A percentile compares a stretch with the other conserved stretches of the same genome.
Conservation (phyloP, 2,888 invertebrate species). For the Scrobipalpa costella region DNA sequence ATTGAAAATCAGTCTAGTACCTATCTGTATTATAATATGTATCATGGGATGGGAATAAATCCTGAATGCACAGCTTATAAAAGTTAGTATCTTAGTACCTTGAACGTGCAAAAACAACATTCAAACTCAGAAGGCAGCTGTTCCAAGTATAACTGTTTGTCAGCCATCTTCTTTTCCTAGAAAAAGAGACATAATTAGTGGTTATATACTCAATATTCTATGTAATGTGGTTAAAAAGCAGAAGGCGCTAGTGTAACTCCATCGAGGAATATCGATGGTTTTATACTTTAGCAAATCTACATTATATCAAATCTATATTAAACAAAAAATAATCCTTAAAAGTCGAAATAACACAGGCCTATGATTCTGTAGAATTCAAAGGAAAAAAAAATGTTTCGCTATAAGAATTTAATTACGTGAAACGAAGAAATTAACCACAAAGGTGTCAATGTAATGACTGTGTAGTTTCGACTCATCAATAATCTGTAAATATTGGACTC, state of each 20-base stretch:
- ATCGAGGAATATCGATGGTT: slow-evolving; percentile 5
- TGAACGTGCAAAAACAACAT: slow-evolving; percentile 98
- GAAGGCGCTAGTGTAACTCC: background rate
- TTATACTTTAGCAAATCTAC: slow-evolving; percentile 5
- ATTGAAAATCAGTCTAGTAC: background rate
- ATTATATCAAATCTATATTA: background rate
- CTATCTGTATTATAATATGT: background rate
- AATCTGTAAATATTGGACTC: slow-evolving; percentile 10
- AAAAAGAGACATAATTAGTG: slow-evolving; percentile 74
- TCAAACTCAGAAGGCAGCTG: slow-evolving; percentile 97
- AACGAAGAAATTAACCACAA: too few species aligned
- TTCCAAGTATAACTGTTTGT: slow-evolving; percentile 89
- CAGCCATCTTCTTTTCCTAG: slow-evolving; percentile 86
- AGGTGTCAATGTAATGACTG: background rate
- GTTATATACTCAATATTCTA: slow-evolving; percentile 26
- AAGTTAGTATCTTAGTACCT: slow-evolving; percentile 84
- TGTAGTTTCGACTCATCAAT: slow-evolving; percentile 6
- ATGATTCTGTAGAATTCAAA: background rate
- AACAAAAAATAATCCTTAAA: background rate
- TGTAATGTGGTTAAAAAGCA: slow-evolving; percentile 26
- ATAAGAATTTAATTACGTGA: too few species aligned
- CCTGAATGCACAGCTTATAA: background rate
- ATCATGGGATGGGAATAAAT: background rate
- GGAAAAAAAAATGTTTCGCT: too few species aligned
- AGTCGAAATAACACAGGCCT: background rate